Evolutionary conservation across 2,113 vertebrate species (phyloP).

Genomic region (Anoura caudifer): DNA sequence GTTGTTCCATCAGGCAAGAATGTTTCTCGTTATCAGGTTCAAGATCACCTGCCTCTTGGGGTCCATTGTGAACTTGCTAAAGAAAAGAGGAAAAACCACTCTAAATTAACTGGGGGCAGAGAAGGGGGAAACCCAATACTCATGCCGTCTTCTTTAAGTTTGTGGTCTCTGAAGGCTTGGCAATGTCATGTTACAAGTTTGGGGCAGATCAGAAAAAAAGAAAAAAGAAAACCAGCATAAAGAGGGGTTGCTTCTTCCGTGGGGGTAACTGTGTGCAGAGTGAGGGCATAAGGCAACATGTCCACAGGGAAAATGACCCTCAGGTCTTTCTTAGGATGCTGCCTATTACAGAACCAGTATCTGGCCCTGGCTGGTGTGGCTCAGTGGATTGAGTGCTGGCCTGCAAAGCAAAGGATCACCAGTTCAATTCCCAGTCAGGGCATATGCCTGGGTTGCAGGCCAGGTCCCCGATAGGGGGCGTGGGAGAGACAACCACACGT

Average conservation of each 20-base stretch:
- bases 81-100: background rate
- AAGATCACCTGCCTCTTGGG: background rate
- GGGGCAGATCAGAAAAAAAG: background rate
- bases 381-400: no score
- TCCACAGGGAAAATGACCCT: fast-evolving
- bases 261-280: background rate
- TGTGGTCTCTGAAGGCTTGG: background rate
- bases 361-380: no score
- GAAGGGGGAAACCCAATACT: background rate
- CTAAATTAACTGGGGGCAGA: background rate
- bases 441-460: no score
- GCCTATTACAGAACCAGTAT: no score
- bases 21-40: background rate
- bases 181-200: background rate
- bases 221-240: background rate
- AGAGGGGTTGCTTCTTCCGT: background rate
- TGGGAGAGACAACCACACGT: no score
- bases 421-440: no score
- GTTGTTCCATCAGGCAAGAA: background rate
- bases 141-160: background rate
- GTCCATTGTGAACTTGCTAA: background rate
- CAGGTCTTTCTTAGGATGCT: background rate
- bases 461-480: no score
- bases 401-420: no score
- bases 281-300: fast-evolving